Evolutionary conservation across 2,797 vertebrate genomes (phyloP).

Genomic region (Oreonectes daqikongensis): DNA sequence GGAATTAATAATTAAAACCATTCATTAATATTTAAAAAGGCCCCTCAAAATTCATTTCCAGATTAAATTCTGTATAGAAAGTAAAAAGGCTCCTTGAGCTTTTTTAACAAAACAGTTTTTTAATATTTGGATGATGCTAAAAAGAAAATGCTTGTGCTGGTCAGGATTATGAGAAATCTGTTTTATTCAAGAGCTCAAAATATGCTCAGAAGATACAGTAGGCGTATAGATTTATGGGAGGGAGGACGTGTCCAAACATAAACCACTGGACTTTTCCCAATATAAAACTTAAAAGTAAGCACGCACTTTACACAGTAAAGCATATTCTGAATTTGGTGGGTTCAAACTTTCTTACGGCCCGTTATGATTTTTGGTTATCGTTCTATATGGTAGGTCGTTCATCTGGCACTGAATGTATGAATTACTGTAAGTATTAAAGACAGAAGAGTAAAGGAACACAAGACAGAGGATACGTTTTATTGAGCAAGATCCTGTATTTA

Average conservation of each 20-base stretch:
- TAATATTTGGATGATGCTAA: not conserved
- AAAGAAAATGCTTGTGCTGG: not conserved
- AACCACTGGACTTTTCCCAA: not conserved
- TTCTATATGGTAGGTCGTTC: too few relatives aligned
- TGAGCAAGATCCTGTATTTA: slow-evolving; percentile 80
- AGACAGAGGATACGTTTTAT: slow-evolving; percentile 69
- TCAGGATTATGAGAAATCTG: not conserved
- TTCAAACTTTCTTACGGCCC: not conserved
- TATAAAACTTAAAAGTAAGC: not conserved
- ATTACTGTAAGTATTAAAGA: not conserved
- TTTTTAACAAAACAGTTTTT: not conserved
- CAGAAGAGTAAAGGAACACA: slow-evolving; percentile 11
- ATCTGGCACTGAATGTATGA: not conserved
- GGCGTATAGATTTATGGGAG: not conserved
- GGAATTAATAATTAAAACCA: slow-evolving; percentile 48
- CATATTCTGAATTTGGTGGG: too few relatives aligned
- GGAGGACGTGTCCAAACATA: not conserved
- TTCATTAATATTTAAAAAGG: slow-evolving; percentile 33
- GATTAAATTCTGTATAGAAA: not conserved
- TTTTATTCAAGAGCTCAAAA: not conserved
- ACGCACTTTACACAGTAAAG: not conserved
- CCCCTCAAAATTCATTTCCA: slow-evolving; percentile 23
- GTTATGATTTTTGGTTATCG: too few relatives aligned
- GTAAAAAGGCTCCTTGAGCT: not conserved
- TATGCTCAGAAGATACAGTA: not conserved